Conservation (phyloP, 2,888 invertebrate genomes). For the Agriotes lineatus region DNA sequence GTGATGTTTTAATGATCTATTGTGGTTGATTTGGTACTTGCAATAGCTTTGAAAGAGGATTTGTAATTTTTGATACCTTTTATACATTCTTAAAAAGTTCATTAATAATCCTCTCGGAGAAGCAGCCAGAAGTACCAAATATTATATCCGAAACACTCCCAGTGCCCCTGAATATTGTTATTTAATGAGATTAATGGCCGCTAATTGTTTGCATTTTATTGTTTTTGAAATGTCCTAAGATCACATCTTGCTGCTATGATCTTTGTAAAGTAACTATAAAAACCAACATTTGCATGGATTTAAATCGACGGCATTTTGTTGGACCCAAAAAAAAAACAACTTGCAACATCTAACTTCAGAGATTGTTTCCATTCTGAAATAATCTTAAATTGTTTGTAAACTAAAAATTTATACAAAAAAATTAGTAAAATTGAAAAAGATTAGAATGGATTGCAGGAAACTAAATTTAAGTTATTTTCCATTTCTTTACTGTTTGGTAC, state of each 20-base stretch:
- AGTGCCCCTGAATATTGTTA: conserved; percentile 18
- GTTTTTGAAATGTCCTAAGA: conserved; percentile 65
- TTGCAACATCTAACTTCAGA: no score
- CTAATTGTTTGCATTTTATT: conserved; percentile 40
- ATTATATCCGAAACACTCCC: conserved; percentile 3
- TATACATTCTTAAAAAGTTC: conserved; percentile 39
- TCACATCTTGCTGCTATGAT: conserved; percentile 62
- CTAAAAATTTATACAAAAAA: no score
- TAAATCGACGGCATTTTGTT: conserved; percentile 54
- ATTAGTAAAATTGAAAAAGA: no score
- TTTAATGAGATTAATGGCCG: conserved; percentile 5
- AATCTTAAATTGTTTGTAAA: no score
- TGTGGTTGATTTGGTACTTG: conserved; percentile 40
- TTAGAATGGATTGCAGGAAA: no score
- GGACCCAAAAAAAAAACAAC: no score
- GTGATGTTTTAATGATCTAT: conserved; percentile 30
- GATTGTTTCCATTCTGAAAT: no score
- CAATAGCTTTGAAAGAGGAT: conserved; percentile 33
- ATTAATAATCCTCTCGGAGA: conserved; percentile 32
- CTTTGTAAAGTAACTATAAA: conserved; percentile 64
- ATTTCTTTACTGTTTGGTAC: no score
- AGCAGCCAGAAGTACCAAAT: conserved; percentile 22
- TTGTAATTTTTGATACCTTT: conserved; percentile 41
- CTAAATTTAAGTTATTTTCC: no score
- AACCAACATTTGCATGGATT: conserved; percentile 56